These are phyloP conservation scores for Dysdera silvatica DNA, from an alignment of 1,140 invertebrate genomes.

Conservation along the genomic window DNA sequence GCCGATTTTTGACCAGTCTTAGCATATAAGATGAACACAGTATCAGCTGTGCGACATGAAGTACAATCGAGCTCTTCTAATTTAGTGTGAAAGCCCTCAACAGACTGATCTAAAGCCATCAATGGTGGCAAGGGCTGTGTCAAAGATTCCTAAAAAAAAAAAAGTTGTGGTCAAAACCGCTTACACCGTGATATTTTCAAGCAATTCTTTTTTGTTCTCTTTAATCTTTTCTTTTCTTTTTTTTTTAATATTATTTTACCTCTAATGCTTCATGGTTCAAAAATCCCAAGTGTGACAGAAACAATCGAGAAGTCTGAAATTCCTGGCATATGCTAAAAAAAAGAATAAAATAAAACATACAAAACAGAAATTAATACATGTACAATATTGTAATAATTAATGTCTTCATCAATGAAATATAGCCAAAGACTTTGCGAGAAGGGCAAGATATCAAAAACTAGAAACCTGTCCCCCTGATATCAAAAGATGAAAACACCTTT, in stretches of 20 bases:
- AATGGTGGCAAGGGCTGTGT: slow-evolving; percentile 53
- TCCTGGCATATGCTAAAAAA: slow-evolving; percentile 56
- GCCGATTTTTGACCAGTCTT: slow-evolving; percentile 68
- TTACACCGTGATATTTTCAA: too few species aligned
- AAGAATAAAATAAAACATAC: slow-evolving; percentile 12
- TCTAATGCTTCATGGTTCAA: slow-evolving; percentile 54
- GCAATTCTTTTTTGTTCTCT: background rate
- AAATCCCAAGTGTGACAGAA: slow-evolving; percentile 89
- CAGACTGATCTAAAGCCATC: slow-evolving; percentile 64
- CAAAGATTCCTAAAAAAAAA: slow-evolving; percentile 40
- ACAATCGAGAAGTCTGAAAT: slow-evolving; percentile 86
- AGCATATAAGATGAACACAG: slow-evolving; percentile 91
- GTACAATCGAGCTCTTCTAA: slow-evolving; percentile 68
- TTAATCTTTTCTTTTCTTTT: background rate
- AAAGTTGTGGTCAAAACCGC: background rate
- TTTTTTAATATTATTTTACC: too few species aligned
- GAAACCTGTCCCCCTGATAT: too few species aligned
- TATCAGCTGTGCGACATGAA: slow-evolving; percentile 77
- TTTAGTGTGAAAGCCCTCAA: slow-evolving; percentile 60
- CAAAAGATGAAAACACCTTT: too few species aligned
- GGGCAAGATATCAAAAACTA: too few species aligned
- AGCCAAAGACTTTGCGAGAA: too few species aligned
- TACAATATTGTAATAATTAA: too few species aligned
- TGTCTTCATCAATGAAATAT: too few species aligned
- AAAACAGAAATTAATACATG: slow-evolving; percentile 11